Base-by-base conservation (phyloP, 2,797 vertebrate genomes). In the Urophycis tenuis region DNA sequence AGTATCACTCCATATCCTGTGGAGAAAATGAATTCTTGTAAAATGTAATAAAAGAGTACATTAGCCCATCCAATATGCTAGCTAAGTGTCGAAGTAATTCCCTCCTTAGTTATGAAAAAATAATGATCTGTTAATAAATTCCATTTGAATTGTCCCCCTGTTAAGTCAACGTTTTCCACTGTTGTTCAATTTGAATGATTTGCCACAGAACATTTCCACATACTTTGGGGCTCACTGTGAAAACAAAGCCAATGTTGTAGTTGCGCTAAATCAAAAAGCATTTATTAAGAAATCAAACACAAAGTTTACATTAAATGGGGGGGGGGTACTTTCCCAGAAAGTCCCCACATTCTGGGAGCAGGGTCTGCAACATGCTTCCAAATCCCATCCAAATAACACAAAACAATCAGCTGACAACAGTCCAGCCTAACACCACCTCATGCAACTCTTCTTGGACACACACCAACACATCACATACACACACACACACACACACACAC, bases 201-300 rank as follows among this genome's bases (percentile, higher is more conserved):
- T 71, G 69, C 31, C 33, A 77, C 78, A 29, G 29, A 41, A 74
- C 71, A 76, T 82, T 85, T 82, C 74, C 81, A 84, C 77, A 84
- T 73, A 84, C 73, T 80, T 75, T 17, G 69, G 79, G 78, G 72
- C 41, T 79, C 78, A 77, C 84, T 75, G 80, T 81, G 78, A 49
- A 82, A 32, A 82, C 75, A 85, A 87, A 85, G 84, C 78, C 78
- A 88, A 87, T 80, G 83, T 84, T 88, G 76, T 83, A 83, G 77
- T 86, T 88, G 78, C 78, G 78, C 78, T 79, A 86, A 86, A 85
- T 89, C 85, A 83, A 75, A 87, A 84, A 64, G 73, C 49, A 78
- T 80, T 79, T 35, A 76, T 81, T 81, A 74, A 77, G 33, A 76
- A 80, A 72, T 81, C 11, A 74, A 87, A 86, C 86, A 77, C 81